These are phyloP conservation scores for Eilema sororculum DNA, from an alignment of 2,888 invertebrate genomes.

Conservation along the genomic window DNA sequence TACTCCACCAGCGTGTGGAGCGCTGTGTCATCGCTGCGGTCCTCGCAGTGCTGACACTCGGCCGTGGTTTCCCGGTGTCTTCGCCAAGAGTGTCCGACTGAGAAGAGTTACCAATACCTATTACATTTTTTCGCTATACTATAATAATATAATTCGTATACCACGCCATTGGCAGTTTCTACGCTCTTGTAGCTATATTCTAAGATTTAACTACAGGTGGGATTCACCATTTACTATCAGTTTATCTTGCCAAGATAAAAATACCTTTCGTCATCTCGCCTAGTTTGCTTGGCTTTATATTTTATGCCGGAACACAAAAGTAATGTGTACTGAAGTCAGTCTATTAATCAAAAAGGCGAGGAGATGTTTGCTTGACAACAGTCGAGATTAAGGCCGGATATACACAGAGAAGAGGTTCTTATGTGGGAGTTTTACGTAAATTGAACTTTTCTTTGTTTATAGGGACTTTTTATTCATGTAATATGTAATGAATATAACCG, in stretches of 20 bases:
- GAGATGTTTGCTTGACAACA: constrained; percentile 17
- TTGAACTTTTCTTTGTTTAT: background rate
- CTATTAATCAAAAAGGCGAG: constrained; percentile 16
- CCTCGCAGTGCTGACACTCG: no score
- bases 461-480: no score
- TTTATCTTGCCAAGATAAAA: background rate
- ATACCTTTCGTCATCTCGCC: background rate
- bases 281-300: background rate
- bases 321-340: constrained; percentile 2
- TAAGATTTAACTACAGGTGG: background rate
- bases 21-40: no score
- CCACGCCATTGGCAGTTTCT: no score
- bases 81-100: no score
- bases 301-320: constrained; percentile 16
- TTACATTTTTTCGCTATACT: no score
- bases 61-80: no score
- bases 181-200: background rate
- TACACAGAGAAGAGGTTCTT: background rate
- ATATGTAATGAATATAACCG: no score
- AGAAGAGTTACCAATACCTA: no score
- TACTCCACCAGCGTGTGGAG: no score
- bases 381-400: background rate
- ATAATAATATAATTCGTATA: no score
- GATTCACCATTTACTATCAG: background rate
- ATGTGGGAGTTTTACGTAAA: background rate